phyloP scores from a whole-genome alignment of 1,140 invertebrate species.

The Caenorhabditis inopinata region DNA sequence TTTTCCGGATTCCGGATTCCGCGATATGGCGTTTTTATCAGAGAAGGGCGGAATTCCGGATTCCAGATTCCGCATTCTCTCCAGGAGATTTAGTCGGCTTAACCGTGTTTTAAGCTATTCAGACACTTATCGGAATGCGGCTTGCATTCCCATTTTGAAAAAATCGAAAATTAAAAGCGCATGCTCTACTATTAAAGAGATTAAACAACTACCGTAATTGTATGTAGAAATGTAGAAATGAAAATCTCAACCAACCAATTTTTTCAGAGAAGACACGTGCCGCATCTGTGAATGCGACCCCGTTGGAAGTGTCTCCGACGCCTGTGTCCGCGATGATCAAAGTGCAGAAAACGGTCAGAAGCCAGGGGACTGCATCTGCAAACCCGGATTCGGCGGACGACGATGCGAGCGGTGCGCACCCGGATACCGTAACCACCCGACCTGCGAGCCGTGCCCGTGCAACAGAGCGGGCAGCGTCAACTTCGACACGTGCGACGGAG shows the following conservation, averaged over 20 bases:
- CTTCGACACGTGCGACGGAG: slow-evolving; percentile 75
- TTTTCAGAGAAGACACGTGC: slow-evolving; percentile 74
- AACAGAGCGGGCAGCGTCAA: slow-evolving; percentile 75
- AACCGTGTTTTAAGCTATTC: no score
- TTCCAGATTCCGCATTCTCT: no score
- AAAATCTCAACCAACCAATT: background rate
- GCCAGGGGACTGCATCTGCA: slow-evolving; percentile 80
- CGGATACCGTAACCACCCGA: slow-evolving; percentile 79
- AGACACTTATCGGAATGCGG: no score
- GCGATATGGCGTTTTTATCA: no score
- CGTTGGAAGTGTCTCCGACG: slow-evolving; percentile 76
- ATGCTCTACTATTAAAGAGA: no score
- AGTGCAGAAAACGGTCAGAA: slow-evolving; percentile 67
- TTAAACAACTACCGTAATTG: no score
- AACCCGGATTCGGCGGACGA: slow-evolving; percentile 77
- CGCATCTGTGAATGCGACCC: slow-evolving; percentile 78
- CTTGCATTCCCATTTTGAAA: no score
- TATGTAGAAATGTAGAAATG: no score
- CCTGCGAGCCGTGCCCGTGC: slow-evolving; percentile 80
- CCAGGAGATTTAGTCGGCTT: no score
- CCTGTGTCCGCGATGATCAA: slow-evolving; percentile 69
- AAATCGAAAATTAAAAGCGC: no score
- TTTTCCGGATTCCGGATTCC: no score
- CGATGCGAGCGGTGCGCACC: slow-evolving; percentile 81
- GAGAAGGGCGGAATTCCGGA: no score